Evolutionary conservation across 2,797 vertebrate genomes (phyloP), one percentile per base, ranked within the genome.

Genomic region (Sylvilagus floridanus): DNA sequence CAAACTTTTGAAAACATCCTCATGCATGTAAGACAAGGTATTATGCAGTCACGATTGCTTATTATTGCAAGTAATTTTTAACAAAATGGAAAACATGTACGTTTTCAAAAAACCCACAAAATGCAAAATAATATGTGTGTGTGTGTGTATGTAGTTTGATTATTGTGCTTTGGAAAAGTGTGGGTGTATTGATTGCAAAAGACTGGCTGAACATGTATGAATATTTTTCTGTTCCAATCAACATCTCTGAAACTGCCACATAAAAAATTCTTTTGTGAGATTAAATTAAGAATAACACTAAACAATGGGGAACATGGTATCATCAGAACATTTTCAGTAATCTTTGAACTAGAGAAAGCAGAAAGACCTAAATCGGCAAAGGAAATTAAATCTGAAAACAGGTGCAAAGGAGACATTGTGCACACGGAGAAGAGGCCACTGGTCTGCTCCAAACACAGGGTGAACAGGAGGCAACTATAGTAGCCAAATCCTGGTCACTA

Each of bases 41-140:
- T 84, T 50, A 66, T 30, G 2, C 32, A 87, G 72, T 17, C 13
- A 73, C 52, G 50, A 94, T 12, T 63, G 62, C 78, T 89, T 68
- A 76, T 50, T 69, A 89, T n/a, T 84, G 24, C 42, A 88, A 85
- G 21, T 37, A 47, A 10, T 88, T 75, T 96, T 84, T 63, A 90
- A 88, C 85, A 88, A 84, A 85, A 66, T 69, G 7, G 19, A 62
- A 85, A 88, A 83, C 52, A 79, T 32, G 22, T 68, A 73, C n/a
- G 1, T 62, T 75, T 88, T 88, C 52, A 28, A 13, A 75, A 63
- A 71, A 28, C 7, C 6, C 63, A 37, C 30, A 62, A 73, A 9
- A 78, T 66, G n/a, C 19, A 75, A 76, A 89, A 65, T 28, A 57
- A 14, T 57, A 17, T 57, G 54, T 57, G 13, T 57, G 54, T 57